Conservation (phyloP, 2,888 invertebrate species). For the Nephrotoma appendiculata region DNA sequence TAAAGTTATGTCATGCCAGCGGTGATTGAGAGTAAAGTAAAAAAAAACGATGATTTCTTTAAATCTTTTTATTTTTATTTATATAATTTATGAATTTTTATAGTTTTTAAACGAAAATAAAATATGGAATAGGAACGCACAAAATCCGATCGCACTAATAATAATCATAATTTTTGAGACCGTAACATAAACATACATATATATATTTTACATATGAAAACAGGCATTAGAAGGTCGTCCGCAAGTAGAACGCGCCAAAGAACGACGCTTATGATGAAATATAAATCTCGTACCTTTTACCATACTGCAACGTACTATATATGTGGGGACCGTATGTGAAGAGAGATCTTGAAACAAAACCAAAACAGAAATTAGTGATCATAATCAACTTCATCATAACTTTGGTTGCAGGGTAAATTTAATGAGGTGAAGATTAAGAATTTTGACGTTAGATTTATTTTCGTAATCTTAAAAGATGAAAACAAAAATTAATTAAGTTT, state of each 20-base stretch:
- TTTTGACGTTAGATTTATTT: background rate
- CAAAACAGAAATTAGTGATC: background rate
- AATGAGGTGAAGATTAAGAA: background rate
- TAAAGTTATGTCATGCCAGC: background rate
- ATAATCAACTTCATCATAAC: background rate
- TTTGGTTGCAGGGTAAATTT: background rate
- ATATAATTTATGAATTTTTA: background rate
- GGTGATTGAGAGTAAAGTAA: background rate
- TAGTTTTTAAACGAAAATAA: background rate
- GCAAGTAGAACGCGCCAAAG: background rate
- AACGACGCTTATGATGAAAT: background rate
- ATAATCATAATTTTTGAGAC: background rate
- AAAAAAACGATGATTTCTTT: background rate
- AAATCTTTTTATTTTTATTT: background rate
- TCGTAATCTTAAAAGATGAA: background rate
- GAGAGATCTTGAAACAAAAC: background rate
- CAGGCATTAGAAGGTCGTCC: background rate
- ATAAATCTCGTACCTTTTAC: background rate
- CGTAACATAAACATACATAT: background rate
- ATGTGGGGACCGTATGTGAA: background rate
- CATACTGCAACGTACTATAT: background rate
- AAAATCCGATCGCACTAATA: background rate
- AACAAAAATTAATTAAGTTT: background rate
- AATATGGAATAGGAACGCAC: background rate
- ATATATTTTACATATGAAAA: background rate